phyloP scores from a whole-genome alignment of 2,797 vertebrate genomes.

The Falco cherrug region DNA sequence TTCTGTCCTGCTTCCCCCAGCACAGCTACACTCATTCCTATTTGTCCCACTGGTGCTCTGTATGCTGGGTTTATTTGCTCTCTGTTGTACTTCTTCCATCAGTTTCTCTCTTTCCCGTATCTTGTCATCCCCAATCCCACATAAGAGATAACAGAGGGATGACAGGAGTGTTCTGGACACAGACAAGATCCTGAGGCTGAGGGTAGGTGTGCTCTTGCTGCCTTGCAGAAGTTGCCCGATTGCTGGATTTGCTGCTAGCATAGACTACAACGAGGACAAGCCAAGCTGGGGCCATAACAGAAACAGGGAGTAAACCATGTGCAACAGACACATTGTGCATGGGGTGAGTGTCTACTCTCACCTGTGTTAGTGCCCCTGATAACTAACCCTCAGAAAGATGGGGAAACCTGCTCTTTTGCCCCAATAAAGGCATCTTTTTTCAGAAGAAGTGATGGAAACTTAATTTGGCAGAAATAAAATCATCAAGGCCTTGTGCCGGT shows the following conservation, averaged over 20 bases:
- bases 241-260: background rate
- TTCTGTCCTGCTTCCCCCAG: background rate
- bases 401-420: background rate
- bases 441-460: background rate
- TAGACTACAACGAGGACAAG: background rate
- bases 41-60: background rate
- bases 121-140: background rate
- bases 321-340: rapidly evolving
- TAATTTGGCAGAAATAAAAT: background rate
- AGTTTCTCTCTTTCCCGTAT: background rate
- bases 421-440: background rate
- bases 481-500: background rate
- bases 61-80: background rate
- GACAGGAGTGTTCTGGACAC: background rate
- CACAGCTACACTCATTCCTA: background rate
- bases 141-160: background rate
- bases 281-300: background rate
- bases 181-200: background rate
- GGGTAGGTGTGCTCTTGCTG: background rate
- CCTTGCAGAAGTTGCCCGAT: background rate
- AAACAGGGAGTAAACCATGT: background rate
- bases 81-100: background rate
- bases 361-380: background rate
- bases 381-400: background rate
- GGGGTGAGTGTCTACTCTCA: background rate